Conservation (phyloP, 2,888 invertebrate species). For the Trichogramma evanescens region DNA sequence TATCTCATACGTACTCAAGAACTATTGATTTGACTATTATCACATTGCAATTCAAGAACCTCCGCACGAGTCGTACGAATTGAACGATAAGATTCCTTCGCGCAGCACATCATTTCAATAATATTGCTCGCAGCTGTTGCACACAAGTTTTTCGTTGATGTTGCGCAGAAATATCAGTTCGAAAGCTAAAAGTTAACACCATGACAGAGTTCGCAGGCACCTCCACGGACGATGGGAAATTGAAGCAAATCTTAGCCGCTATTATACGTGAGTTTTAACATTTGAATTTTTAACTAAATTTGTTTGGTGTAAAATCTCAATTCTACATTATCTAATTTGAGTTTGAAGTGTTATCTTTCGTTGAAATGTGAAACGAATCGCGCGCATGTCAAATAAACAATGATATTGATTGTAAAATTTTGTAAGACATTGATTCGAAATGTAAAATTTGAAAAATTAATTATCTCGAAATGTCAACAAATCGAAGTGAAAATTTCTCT, state of each 20-base stretch:
- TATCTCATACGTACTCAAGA: neutral
- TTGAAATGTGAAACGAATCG: neutral
- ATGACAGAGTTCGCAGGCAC: neutral
- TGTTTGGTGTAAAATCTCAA: neutral
- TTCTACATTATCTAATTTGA: no score
- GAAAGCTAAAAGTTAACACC: neutral
- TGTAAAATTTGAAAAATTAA: neutral
- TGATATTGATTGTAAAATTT: neutral
- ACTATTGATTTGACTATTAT: neutral
- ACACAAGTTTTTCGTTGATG: neutral
- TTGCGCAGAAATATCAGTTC: neutral
- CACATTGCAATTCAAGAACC: neutral
- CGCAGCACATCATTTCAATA: neutral
- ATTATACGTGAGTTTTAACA: constrained; percentile 27
- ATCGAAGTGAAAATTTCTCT: neutral
- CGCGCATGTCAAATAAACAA: neutral
- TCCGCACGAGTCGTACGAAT: neutral
- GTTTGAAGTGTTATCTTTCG: neutral
- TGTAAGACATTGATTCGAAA: neutral
- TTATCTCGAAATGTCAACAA: neutral
- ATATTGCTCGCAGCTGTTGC: neutral
- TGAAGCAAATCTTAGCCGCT: constrained; percentile 32
- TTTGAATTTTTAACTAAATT: neutral
- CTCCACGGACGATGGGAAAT: constrained; percentile 25
- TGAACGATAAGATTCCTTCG: neutral